These are phyloP conservation scores for Capreolus pygargus DNA, from an alignment of 2,113 vertebrate species.

Conservation along the genomic window DNA sequence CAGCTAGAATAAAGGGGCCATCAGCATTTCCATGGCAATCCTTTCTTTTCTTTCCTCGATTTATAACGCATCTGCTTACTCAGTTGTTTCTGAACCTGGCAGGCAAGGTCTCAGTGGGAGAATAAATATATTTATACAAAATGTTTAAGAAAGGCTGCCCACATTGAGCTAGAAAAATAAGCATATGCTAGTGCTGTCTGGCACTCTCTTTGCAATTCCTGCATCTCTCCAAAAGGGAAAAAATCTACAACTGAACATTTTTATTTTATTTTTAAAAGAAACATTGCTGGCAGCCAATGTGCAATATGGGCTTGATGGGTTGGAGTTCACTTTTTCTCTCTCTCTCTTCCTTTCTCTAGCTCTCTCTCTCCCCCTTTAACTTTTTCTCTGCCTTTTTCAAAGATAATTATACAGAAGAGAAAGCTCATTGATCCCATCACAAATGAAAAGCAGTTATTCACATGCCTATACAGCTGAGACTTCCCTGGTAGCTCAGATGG, in stretches of 20 bases:
- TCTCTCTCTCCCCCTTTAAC: not conserved
- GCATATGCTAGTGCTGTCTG: constrained; percentile 84
- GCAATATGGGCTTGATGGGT: constrained; percentile 69
- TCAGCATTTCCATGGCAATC: constrained; percentile 58
- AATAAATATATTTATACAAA: constrained; percentile 78
- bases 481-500: not conserved
- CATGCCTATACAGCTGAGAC: not conserved
- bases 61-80: constrained; percentile 75
- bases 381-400: constrained; percentile 51
- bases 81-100: constrained; percentile 72
- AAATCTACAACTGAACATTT: constrained; percentile 70
- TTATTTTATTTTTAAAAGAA: constrained; percentile 81
- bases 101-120: constrained; percentile 66
- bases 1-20: constrained; percentile 76
- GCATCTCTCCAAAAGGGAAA: constrained; percentile 71
- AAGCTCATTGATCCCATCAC: not conserved
- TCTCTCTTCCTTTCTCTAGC: not conserved
- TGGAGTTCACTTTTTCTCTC: not conserved
- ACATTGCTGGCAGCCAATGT: constrained; percentile 73
- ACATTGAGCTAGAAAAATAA: constrained; percentile 84
- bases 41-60: constrained; percentile 64
- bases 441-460: constrained; percentile 24
- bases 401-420: not conserved
- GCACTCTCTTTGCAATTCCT: constrained; percentile 83
- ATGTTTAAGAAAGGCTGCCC: constrained; percentile 77